phyloP scores from a whole-genome alignment of 2,113 vertebrate species.

The Canis aureus region DNA sequence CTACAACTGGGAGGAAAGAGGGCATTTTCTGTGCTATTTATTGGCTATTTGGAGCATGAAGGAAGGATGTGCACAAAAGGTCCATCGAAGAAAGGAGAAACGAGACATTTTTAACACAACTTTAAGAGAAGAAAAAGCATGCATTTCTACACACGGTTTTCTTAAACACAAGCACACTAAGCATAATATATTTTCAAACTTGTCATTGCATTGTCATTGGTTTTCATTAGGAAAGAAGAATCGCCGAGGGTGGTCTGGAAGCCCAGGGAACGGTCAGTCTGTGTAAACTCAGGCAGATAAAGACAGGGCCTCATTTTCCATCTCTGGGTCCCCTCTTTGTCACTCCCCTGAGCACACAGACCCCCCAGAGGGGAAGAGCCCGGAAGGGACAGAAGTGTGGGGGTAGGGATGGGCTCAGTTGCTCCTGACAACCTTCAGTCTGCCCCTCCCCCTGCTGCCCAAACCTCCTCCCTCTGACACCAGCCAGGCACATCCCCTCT shows the following conservation, averaged over 20 bases:
- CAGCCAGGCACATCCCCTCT: background rate
- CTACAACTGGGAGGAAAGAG: background rate
- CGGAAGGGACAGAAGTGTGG: background rate
- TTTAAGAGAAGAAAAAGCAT: background rate
- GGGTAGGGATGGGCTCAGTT: background rate
- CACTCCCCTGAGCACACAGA: background rate
- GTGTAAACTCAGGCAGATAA: background rate
- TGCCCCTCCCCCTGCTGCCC: background rate
- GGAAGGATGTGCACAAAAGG: background rate
- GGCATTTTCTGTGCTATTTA: background rate
- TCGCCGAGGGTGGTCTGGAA: background rate
- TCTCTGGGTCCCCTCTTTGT: background rate
- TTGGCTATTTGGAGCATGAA: background rate
- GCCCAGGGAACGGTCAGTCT: background rate
- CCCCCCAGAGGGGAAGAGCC: background rate
- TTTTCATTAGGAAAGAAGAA: constrained; percentile 21
- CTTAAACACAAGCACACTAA: constrained; percentile 15
- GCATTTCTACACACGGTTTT: background rate
- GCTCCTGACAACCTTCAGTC: background rate
- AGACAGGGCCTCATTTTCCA: background rate
- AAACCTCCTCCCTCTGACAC: background rate
- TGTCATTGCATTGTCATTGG: background rate
- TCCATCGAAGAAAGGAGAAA: background rate
- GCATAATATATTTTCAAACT: background rate
- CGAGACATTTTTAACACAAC: background rate